Percentiles rank a stretch among this genome's conserved stretches.
Conservation (phyloP, 1,140 invertebrate species). For the Neodiprion pinetum region DNA sequence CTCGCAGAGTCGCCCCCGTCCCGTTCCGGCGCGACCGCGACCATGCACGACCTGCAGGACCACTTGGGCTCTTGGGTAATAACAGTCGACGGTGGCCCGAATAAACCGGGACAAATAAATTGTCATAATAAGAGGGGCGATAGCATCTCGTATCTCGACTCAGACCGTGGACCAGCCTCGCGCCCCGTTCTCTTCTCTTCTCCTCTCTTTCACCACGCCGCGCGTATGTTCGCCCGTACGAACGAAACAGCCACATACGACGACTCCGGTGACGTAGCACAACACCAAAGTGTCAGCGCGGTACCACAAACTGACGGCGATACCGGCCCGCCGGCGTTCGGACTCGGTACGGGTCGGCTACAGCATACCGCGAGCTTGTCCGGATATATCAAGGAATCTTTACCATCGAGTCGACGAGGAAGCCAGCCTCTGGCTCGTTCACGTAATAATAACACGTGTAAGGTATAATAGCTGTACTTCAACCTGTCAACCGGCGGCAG, state of each 20-base stretch:
- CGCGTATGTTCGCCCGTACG: background rate
- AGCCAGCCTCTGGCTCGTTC: background rate
- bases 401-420: background rate
- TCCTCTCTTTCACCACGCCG: background rate
- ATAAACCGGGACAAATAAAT: conserved; percentile 14
- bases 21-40: background rate
- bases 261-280: background rate
- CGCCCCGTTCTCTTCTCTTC: background rate
- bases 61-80: conserved; percentile 17
- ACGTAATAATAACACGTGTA: conserved; percentile 7
- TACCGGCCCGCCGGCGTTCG: background rate
- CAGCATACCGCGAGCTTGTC: background rate
- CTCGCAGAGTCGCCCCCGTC: background rate
- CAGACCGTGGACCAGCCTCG: background rate
- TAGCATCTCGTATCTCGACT: conserved; percentile 8
- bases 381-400: background rate
- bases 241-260: background rate
- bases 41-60: background rate
- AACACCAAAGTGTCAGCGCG: background rate
- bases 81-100: conserved; percentile 15
- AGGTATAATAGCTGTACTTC: conserved; percentile 5
- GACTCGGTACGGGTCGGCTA: background rate
- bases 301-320: background rate
- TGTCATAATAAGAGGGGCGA: conserved; percentile 14
- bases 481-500: background rate